Percentiles rank a stretch among this genome's conserved stretches.
These are phyloP conservation scores for Takifugu bimaculatus DNA, from an alignment of 2,113 vertebrate species.

Conservation along the genomic window DNA sequence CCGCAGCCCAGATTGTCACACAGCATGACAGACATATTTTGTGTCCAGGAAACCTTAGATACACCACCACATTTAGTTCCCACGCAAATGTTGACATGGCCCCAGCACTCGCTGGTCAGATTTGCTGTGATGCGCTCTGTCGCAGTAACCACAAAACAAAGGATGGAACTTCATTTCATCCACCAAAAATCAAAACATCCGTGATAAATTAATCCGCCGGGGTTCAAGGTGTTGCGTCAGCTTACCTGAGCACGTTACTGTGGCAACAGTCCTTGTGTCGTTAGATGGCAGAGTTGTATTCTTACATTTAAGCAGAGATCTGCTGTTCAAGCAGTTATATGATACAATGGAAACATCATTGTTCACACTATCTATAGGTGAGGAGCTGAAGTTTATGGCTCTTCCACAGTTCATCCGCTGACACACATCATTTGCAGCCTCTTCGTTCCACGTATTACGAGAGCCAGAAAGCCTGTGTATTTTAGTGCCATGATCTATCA, in stretches of 20 bases:
- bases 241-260: conserved; percentile 56
- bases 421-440: conserved; percentile 39
- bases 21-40: background rate
- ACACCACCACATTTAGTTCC: background rate
- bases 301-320: conserved; percentile 35
- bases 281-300: fast-evolving
- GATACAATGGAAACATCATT: background rate
- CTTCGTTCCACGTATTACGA: background rate
- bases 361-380: fast-evolving
- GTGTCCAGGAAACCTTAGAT: conserved; percentile 28
- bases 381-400: fast-evolving
- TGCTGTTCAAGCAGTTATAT: conserved; percentile 8
- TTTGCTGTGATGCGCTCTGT: conserved; percentile 8
- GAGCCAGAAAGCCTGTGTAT: conserved; percentile 38
- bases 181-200: background rate
- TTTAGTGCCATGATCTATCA: background rate
- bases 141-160: background rate
- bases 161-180: background rate
- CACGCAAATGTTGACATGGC: conserved; percentile 24
- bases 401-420: conserved; percentile 40
- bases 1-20: conserved; percentile 53
- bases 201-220: too few species aligned
- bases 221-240: background rate
- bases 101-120: conserved; percentile 36
- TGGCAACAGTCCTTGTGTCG: conserved; percentile 2